phyloP scores from a whole-genome alignment of 1,140 invertebrate genomes.

The Caenorhabditis remanei region DNA sequence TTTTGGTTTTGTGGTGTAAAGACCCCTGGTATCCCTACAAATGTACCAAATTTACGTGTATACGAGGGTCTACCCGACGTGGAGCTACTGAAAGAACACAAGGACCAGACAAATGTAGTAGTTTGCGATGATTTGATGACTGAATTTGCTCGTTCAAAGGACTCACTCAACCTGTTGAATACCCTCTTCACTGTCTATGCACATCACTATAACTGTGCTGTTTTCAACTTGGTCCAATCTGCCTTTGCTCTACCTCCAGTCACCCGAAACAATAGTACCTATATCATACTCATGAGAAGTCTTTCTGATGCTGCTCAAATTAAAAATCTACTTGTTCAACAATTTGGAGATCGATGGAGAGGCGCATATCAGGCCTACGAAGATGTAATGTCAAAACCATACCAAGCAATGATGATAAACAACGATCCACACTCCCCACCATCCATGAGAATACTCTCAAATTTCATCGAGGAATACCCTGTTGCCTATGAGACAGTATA shows the following conservation, averaged over 20 bases:
- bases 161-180: neutral
- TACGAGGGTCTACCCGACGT: neutral
- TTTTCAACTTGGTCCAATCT: constrained; percentile 20
- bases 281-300: neutral
- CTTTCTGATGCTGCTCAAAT: neutral
- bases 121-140: constrained; percentile 17
- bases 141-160: neutral
- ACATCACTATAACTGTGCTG: neutral
- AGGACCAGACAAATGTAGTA: neutral
- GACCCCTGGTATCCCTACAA: neutral
- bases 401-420: neutral
- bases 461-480: neutral
- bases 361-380: neutral
- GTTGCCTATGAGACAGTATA: neutral
- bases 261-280: constrained; percentile 11
- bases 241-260: neutral
- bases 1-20: constrained; percentile 4
- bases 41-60: neutral
- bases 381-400: constrained; percentile 5
- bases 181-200: neutral
- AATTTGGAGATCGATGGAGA: constrained; percentile 1
- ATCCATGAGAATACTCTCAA: neutral
- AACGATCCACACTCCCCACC: neutral
- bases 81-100: neutral
- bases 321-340: neutral